Evolutionary conservation across 2,113 vertebrate genomes (phyloP).

Genomic region (Protomyctophum bolini): DNA sequence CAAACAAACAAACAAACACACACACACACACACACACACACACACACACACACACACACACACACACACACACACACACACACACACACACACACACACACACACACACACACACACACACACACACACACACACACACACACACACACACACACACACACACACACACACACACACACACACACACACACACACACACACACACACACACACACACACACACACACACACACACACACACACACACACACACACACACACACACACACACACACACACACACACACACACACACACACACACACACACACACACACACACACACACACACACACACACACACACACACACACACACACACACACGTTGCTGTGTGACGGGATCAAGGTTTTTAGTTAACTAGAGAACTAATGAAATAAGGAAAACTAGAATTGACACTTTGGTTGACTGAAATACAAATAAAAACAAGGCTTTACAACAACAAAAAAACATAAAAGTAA

Average conservation of each 20-base stretch:
- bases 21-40: neutral
- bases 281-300: neutral
- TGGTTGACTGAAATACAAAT: no score
- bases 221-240: neutral
- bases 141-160: neutral
- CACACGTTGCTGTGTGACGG: neutral
- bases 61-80: neutral
- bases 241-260: neutral
- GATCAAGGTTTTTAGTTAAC: no score
- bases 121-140: neutral
- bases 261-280: neutral
- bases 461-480: no score
- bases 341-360: neutral
- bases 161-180: neutral
- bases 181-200: neutral
- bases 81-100: neutral
- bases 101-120: neutral
- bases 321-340: neutral
- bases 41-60: neutral
- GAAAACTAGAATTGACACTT: no score
- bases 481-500: no score
- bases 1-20: neutral
- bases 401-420: no score
- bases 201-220: neutral
- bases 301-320: slow-evolving; percentile 43